Evolutionary conservation across 2,797 vertebrate species (phyloP).

Genomic region (Synanceia verrucosa): DNA sequence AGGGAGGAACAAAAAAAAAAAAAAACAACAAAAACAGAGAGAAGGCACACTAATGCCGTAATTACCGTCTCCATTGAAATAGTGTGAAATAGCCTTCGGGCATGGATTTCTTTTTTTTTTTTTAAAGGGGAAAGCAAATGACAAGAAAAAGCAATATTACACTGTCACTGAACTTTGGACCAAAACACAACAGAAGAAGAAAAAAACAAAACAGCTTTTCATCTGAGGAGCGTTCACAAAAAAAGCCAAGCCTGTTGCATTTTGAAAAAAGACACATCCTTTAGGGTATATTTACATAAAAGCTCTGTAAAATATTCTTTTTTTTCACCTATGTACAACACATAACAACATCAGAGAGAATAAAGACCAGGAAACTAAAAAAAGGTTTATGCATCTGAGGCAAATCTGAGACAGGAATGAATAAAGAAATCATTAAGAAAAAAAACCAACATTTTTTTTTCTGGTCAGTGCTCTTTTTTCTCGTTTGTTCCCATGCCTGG

Average conservation of each 20-base stretch:
- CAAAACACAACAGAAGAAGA: constrained; percentile 53
- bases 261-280: constrained; percentile 69
- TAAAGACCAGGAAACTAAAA: constrained; percentile 20
- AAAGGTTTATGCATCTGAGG: constrained; percentile 34
- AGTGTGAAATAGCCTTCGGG: constrained; percentile 51
- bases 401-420: constrained; percentile 28
- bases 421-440: constrained; percentile 27
- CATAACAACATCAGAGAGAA: constrained; percentile 74
- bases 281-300: constrained; percentile 80
- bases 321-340: constrained; percentile 80
- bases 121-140: constrained; percentile 60
- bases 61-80: constrained; percentile 69
- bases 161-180: constrained; percentile 71
- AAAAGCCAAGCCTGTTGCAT: constrained; percentile 64
- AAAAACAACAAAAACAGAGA: not conserved
- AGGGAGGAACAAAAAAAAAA: not conserved
- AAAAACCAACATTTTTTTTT: too few relatives aligned
- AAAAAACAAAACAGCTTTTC: constrained; percentile 27
- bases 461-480: not conserved
- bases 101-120: too few relatives aligned
- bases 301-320: constrained; percentile 80
- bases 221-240: constrained; percentile 50
- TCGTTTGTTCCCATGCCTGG: constrained; percentile 26
- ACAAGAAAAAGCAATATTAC: constrained; percentile 61
- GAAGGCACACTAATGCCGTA: constrained; percentile 69